phyloP scores from a whole-genome alignment of 1,140 invertebrate genomes.

The Aphis craccivora region DNA sequence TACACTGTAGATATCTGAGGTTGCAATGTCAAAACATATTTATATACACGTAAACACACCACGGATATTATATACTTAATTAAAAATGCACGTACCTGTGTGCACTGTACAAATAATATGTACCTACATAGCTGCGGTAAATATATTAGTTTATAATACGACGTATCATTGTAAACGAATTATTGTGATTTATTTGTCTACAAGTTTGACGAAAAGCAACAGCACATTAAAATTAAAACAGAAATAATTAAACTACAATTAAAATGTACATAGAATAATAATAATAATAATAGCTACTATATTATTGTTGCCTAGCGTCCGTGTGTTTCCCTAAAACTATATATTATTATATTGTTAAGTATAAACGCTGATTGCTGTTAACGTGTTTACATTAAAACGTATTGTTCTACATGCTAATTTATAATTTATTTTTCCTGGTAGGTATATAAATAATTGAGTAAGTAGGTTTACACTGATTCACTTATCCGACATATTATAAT shows the following conservation, averaged over 20 bases:
- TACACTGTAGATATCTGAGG: constrained; percentile 24
- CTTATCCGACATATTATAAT: not conserved
- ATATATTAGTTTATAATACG: not conserved
- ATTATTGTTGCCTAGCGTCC: not conserved
- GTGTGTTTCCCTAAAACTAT: constrained; percentile 14
- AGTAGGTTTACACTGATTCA: not conserved
- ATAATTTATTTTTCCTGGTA: constrained; percentile 19
- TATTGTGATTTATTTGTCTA: constrained; percentile 4
- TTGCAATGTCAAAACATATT: not conserved
- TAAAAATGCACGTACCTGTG: not conserved
- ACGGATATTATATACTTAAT: not conserved
- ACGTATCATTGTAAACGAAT: not conserved
- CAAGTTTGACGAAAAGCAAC: constrained; percentile 9
- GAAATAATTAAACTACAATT: constrained; percentile 31
- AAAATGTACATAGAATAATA: not conserved
- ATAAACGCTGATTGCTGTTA: constrained; percentile 17
- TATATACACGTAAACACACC: not conserved
- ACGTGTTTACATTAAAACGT: constrained; percentile 39
- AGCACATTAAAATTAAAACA: not conserved
- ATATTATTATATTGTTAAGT: not conserved
- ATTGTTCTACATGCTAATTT: constrained; percentile 50
- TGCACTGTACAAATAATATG: not conserved
- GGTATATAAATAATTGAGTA: not conserved
- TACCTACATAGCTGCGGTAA: not conserved
- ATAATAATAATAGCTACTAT: not conserved